Base-by-base conservation (phyloP, 2,888 invertebrate genomes). In the Cybosia mesomella region DNA sequence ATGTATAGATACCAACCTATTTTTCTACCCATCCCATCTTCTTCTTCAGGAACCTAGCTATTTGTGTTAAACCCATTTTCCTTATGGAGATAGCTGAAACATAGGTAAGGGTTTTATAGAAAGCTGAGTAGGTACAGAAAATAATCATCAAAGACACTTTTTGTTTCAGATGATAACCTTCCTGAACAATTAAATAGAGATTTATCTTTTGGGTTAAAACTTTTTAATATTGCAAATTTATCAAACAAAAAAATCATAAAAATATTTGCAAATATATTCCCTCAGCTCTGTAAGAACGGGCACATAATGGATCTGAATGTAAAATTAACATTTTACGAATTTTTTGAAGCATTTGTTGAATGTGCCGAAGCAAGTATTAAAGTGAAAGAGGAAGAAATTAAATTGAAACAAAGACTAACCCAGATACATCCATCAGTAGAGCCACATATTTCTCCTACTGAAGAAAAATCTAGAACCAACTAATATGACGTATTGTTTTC, bases 301-400 rank as follows among this genome's bases (percentile, higher is more conserved):
- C 84, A 88, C 68, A 91, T 96, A 58, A 87, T 95, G 76, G 83
- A 95, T 78, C 89, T 96, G 69, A 90, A 95, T 63, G 92, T 96
- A 76, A 86, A 94, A 78, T 83, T 96, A 57, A 95, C 95, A 0
- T 96, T 96, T 85, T 93, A 95, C 39, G 96, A 96, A 87, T 96
- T 96, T 86, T 96, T 96, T 75, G 96, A 96, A 86, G 93, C 93
- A 21, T 88, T 96, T 64, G 72, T 96, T 18, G 81, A 85, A 1
- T 95, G 95, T 76, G 85, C 91, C 1, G 88, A 92, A 64, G 88
- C 91, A 80, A 94, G 93, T 75, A 87, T 92, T 65, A 81, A 81
- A n/a, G 70, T 91, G 0, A 87, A 82, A 65, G 86, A 90, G 10
- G 85, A 87, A 76, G 88, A 90, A 69, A 34, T 85, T 10, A 82